Evolutionary conservation across 2,113 vertebrate genomes (phyloP), one percentile per base, ranked within the genome.

Genomic region (Physeter macrocephalus): DNA sequence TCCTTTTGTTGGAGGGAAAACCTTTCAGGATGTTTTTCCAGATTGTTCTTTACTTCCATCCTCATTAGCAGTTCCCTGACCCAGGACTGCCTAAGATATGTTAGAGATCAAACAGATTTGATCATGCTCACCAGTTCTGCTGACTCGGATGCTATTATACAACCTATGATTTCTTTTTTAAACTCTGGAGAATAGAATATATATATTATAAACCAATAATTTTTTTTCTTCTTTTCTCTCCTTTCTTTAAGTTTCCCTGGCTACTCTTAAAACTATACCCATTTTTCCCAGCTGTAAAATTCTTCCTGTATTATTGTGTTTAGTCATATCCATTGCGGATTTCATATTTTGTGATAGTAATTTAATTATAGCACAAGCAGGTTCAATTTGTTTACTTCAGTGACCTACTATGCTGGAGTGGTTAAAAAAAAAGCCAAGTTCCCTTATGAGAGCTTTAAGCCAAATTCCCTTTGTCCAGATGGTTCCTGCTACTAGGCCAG

Each of bases 381-480:
- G 46, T 81, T 95, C 74, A 84, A 0, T 86, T 96, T 96, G 93
- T 97, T 98, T 96, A 94, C 71, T 95, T 95, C 96, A 78, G 75
- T 93, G 90, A 93, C 74, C 41, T 95, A 92, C 83, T 83, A 87
- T 84, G 11, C 67, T 88, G 49, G 54, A 66, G 61, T 90, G 64
- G 59, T 77, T 80, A 52, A 52, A 74, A 95, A 96, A 93, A 95
- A 67, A 93, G 62, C 27, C 27, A 88, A 90, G 72, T 95, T 98
- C 75, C 75, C 94, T 92, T 75, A 25, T 95, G 89, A 88, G 87
- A 31, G n/a, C 94, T 92, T 95, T 95, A 93, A 96, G 90, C 90
- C 96, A 96, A 95, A 97, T 97, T 97, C 85, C 64, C 64, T 92
- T 87, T 95, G 96, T 97, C 97, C 96, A 97, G 97, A 96, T 97